A percentile compares a stretch with the other conserved stretches of the same genome.
Evolutionary conservation across 2,113 vertebrate genomes (phyloP).

Genomic region (Agelaius tricolor): DNA sequence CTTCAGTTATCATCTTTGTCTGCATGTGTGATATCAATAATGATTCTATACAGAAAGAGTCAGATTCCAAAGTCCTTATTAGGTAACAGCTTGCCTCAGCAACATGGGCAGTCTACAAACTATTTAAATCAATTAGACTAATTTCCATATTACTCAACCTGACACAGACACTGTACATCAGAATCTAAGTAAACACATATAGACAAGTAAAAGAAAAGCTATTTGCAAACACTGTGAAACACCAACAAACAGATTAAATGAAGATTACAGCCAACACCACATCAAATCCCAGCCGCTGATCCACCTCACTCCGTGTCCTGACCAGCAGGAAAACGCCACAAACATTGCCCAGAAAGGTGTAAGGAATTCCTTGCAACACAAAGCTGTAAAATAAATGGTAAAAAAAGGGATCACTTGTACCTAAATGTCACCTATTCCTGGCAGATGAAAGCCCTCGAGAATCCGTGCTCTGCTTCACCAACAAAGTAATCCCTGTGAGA

Average conservation of each 20-base stretch:
- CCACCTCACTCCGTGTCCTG: fast-evolving
- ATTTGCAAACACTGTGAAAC: background rate
- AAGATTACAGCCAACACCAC: fast-evolving
- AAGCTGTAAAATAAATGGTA: fast-evolving
- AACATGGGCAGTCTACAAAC: slow-evolving; percentile 39
- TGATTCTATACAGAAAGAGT: slow-evolving; percentile 20
- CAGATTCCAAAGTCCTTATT: slow-evolving; percentile 39
- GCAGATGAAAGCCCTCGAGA: fast-evolving
- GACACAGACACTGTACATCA: background rate
- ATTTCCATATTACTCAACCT: slow-evolving; percentile 49
- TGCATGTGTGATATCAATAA: slow-evolving; percentile 52
- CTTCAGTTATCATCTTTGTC: slow-evolving; percentile 47
- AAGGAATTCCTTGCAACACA: background rate
- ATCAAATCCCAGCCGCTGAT: background rate
- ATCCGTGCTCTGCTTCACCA: background rate
- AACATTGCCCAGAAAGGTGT: background rate
- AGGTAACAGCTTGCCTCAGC: slow-evolving; percentile 48
- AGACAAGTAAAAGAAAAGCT: background rate
- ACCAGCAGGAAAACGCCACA: background rate
- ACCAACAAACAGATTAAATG: background rate
- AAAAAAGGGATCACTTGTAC: background rate
- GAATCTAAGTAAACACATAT: background rate
- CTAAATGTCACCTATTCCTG: background rate
- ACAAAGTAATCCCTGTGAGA: background rate
- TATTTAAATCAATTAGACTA: slow-evolving; percentile 42